Base-by-base conservation (phyloP, 2,888 invertebrate species). In the Cantharis lateralis region DNA sequence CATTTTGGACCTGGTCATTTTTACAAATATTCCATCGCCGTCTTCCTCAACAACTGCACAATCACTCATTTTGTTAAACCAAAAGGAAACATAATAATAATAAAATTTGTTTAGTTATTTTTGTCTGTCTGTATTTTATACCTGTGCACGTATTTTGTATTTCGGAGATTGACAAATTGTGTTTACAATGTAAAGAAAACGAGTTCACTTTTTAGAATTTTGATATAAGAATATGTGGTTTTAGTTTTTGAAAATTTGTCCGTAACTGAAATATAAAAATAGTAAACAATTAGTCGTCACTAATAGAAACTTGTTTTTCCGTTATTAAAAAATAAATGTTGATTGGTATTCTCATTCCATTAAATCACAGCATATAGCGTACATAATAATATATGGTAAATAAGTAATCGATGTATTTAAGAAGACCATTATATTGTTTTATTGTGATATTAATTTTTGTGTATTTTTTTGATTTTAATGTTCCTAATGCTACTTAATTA, bases 361-460 rank as follows among this genome's bases (percentile, higher is more conserved):
- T 20, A 66, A 16, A 83, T 84, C 84, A 84, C 82, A 82, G 77
- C 82, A 77, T 83, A 81, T 83, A 83, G 83, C 82, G 79, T 82
- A 81, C 81, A 81, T 82, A 80, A 82, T 81, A 48, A 80, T 82
- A 80, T 81, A 82, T 81, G 79, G 79, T 80, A 76, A 75, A 76
- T 78, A 85, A 85, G 81, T 83, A 86, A 83, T 87, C 83, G 85
- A 85, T 87, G 87, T 87, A 86, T 85, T 86, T 83, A 83, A 83
- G 82, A 84, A 85, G 84, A 85, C 84, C 84, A 85, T 85, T 84
- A 84, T 84, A 85, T 84, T 85, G 84, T 85, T 85, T 85, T 85
- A 85, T 84, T 84, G 85, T 84, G 85, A 85, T 84, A 84, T 82
- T 84, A 84, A 75, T 82, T 81, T 80, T 81, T 81, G 81, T 80